phyloP scores from a whole-genome alignment of 2,113 vertebrate genomes.

The Chunga burmeisteri region DNA sequence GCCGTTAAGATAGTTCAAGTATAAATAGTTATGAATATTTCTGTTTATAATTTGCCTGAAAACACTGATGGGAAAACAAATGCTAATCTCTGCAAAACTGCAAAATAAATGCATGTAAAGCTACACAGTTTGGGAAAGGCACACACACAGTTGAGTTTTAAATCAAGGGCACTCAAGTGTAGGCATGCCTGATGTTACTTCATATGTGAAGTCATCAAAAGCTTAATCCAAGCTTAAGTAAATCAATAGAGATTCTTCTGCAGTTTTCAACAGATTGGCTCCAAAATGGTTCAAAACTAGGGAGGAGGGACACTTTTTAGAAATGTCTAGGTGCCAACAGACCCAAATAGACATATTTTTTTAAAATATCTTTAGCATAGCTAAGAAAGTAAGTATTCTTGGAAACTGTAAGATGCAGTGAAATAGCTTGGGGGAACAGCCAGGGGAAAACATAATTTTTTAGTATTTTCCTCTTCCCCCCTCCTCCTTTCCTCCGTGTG shows the following conservation, averaged over 20 bases:
- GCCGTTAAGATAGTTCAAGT: background rate
- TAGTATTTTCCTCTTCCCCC: background rate
- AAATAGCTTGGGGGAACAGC: background rate
- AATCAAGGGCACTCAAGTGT: background rate
- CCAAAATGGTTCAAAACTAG: background rate
- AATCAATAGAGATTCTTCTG: background rate
- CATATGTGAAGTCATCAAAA: background rate
- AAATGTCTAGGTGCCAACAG: background rate
- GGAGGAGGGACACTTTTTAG: background rate
- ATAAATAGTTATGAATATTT: background rate
- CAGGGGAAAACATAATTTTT: background rate
- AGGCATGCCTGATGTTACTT: background rate
- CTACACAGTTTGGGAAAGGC: background rate
- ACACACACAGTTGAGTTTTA: background rate
- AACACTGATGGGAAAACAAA: background rate
- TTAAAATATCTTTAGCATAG: fast-evolving
- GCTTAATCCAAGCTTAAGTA: background rate
- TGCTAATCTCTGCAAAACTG: background rate
- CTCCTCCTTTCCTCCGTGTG: fast-evolving
- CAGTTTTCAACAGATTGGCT: background rate
- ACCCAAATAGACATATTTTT: background rate
- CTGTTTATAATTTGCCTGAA: background rate
- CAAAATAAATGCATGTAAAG: background rate
- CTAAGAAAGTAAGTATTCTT: background rate
- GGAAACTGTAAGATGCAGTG: background rate